These are phyloP conservation scores for Spinibarbus caldwelli DNA, from an alignment of 2,797 vertebrate species.

Conservation along the genomic window DNA sequence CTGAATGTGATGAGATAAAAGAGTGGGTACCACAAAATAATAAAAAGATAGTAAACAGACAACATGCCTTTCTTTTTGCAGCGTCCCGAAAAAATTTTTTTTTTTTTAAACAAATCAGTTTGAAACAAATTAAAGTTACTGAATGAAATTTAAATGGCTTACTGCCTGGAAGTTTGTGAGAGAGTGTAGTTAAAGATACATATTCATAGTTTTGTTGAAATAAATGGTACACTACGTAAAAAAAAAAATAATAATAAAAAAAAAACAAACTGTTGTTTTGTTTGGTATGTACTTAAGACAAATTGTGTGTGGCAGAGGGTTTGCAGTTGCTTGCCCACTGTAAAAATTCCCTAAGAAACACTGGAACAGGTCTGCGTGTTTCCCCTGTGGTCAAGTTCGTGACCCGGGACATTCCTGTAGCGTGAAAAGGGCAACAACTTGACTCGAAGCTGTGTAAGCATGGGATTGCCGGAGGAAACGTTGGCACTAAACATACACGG, in stretches of 20 bases:
- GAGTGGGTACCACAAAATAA: not conserved
- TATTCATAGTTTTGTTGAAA: not conserved
- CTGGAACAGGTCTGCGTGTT: not conserved
- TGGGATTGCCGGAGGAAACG: not conserved
- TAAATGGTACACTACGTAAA: not conserved
- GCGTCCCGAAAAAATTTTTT: not conserved
- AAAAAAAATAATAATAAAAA: too few relatives aligned
- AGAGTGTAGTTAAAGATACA: not conserved
- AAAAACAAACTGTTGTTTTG: too few relatives aligned
- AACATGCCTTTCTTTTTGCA: not conserved
- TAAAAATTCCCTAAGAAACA: not conserved
- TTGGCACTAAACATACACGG: not conserved
- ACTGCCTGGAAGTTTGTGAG: not conserved
- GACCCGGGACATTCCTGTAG: slow-evolving; percentile 1
- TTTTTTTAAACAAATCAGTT: not conserved
- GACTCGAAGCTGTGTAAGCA: not conserved
- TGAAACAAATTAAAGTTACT: not conserved
- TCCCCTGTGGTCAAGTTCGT: not conserved
- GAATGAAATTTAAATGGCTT: not conserved
- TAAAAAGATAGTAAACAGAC: not conserved
- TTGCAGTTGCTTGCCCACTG: not conserved
- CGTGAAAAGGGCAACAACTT: slow-evolving; percentile 14
- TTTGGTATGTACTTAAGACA: not conserved
- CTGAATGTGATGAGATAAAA: not conserved
- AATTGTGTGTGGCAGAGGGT: not conserved